phyloP scores from a whole-genome alignment of 2,888 invertebrate genomes.

The Chesias legatella region DNA sequence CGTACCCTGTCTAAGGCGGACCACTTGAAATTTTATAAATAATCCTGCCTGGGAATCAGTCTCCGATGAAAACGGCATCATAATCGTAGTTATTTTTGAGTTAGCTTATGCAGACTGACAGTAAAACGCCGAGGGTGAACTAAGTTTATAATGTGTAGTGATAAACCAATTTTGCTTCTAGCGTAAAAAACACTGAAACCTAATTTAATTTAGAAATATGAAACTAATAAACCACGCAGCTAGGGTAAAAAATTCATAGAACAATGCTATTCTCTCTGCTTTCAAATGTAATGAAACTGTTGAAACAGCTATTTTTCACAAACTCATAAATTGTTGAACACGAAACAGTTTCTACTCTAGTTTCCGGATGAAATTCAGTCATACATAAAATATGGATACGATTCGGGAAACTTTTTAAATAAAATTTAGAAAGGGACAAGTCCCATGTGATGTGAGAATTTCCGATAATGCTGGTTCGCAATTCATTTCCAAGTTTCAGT shows the following conservation, averaged over 20 bases:
- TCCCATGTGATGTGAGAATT: conserved; percentile 29
- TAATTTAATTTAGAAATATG: no score
- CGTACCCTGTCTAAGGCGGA: no score
- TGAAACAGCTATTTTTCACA: conserved; percentile 6
- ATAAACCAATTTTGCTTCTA: no score
- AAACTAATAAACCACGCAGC: no score
- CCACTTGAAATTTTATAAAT: no score
- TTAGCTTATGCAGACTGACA: no score
- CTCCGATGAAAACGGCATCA: no score
- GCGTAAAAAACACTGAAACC: no score
- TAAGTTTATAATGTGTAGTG: no score
- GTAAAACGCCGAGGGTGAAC: no score
- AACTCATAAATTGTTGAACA: conserved; percentile 7
- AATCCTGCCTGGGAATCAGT: no score
- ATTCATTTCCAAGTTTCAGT: conserved; percentile 29
- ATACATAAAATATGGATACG: conserved; percentile 30
- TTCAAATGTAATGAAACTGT: conserved; percentile 9
- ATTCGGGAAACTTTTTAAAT: conserved; percentile 28
- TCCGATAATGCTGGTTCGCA: conserved; percentile 23
- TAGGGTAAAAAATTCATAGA: background rate
- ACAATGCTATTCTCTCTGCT: conserved; percentile 2
- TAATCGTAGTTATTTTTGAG: no score
- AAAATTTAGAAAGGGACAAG: conserved; percentile 29
- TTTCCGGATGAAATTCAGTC: conserved; percentile 19
- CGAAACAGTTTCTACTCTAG: conserved; percentile 10